These are phyloP conservation scores for Epirrhoe tristata DNA, from an alignment of 2,888 invertebrate genomes.

Conservation along the genomic window DNA sequence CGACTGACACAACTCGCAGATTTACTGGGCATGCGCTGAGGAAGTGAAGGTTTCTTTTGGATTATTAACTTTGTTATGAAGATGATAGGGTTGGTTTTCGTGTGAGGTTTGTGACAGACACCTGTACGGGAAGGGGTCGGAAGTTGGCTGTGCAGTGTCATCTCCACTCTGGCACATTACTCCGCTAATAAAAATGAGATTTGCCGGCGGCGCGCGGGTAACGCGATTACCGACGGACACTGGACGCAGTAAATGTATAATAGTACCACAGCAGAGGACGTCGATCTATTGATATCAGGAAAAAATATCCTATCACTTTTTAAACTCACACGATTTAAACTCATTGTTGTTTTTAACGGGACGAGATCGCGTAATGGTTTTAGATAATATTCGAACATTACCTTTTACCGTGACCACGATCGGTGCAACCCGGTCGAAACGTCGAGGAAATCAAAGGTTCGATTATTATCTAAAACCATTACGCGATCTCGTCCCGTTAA, in stretches of 20 bases:
- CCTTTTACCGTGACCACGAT: too few species aligned
- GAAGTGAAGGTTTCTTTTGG: constrained; percentile 16
- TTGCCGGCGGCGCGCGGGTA: constrained; percentile 54
- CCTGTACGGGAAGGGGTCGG: constrained; percentile 79
- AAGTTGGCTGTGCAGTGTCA: constrained; percentile 83
- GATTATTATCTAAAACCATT: too few species aligned
- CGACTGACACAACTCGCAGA: constrained; percentile 68
- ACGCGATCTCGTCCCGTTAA: too few species aligned
- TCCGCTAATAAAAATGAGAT: constrained; percentile 82
- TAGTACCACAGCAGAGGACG: neutral
- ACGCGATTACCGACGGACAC: constrained; percentile 39
- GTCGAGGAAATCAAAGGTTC: too few species aligned
- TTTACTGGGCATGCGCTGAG: constrained; percentile 56
- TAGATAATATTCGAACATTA: too few species aligned
- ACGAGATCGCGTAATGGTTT: too few species aligned
- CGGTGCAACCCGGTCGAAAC: too few species aligned
- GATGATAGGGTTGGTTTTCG: constrained; percentile 47
- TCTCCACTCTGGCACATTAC: constrained; percentile 80
- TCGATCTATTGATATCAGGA: neutral
- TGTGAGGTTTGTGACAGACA: constrained; percentile 58
- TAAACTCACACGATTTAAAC: too few species aligned
- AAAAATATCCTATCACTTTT: too few species aligned
- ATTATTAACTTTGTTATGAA: constrained; percentile 47
- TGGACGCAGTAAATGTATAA: constrained; percentile 19
- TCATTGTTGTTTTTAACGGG: too few species aligned